Base-by-base conservation (phyloP, 2,888 invertebrate genomes). In the Callinectes sapidus region DNA sequence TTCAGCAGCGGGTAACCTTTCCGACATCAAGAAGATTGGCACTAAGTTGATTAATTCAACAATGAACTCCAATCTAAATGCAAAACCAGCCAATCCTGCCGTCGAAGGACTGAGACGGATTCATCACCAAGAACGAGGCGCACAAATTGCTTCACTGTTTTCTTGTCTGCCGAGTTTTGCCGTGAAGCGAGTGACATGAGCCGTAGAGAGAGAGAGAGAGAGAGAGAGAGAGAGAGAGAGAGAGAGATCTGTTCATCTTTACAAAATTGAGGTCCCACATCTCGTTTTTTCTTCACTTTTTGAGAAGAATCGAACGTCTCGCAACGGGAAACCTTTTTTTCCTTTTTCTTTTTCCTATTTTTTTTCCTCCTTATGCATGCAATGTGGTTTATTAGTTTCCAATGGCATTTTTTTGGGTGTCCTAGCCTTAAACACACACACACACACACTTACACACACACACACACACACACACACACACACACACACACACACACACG, bases 11-110 rank as follows among this genome's bases (percentile, higher is more conserved):
- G 39, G 39, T 86, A 42, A 42, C 86, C 42, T 42, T 86, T 86
- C 86, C 86, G 39, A 86, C 86, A 42, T 86, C 86, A 42, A n/a
- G 86, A 86, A 86, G 86, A 86, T 86, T 86, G 86, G 39, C 86
- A 42, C 86, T 86, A 86, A 86, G 86, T 86, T 39, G 86, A 86
- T 86, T 42, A 86, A 42, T 42, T 42, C 86, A 23, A 86, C 86
- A 86, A 86, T 86, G 86, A 86, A 86, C 86, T 86, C 86, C 86
- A 86, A 86, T 86, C 39, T 86, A 86, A 86, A 86, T 86, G 86
- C 86, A 86, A 86, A 86, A 86, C 86, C 86, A 86, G 86, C 39
- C 88, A 55, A 23, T 28, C 88, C 28, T 32, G 5, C 88, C 54
- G 66, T 87, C 87, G 28, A 42, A 87, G 48, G 87, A 87, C n/a